These are phyloP conservation scores for Podargus strigoides DNA, from an alignment of 2,797 vertebrate genomes.

Conservation along the genomic window DNA sequence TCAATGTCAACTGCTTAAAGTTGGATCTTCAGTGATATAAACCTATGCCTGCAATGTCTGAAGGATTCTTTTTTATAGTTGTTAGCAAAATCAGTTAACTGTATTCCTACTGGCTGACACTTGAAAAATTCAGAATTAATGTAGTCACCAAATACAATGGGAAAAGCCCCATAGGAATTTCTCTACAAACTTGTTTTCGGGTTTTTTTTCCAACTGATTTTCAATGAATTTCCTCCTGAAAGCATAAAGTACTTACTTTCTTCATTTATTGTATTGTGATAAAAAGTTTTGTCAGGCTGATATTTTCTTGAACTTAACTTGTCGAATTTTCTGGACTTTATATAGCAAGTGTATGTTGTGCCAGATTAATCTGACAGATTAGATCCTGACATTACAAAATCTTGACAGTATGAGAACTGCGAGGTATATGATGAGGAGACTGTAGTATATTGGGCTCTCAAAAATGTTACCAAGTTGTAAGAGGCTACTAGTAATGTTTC, in stretches of 20 bases:
- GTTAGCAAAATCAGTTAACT: background rate
- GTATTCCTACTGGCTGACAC: background rate
- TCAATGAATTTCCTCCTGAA: background rate
- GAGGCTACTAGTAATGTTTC: background rate
- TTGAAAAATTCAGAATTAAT: background rate
- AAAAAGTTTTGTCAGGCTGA: background rate
- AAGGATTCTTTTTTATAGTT: background rate
- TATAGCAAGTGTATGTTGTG: background rate
- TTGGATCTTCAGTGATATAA: background rate
- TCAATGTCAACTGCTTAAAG: background rate
- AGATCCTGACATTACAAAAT: background rate
- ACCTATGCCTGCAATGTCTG: background rate
- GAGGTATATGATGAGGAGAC: background rate
- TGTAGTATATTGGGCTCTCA: background rate
- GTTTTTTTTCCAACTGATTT: background rate
- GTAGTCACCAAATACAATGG: background rate
- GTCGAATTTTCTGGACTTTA: background rate
- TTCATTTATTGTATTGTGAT: background rate
- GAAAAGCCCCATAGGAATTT: background rate
- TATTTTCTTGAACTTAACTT: background rate
- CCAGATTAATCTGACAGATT: background rate
- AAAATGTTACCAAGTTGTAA: background rate
- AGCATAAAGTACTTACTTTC: background rate
- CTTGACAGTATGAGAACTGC: background rate
- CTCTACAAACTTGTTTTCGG: background rate